These are phyloP conservation scores for Neolamprologus fasciatus DNA, from an alignment of 2,113 vertebrate species.

Conservation along the genomic window DNA sequence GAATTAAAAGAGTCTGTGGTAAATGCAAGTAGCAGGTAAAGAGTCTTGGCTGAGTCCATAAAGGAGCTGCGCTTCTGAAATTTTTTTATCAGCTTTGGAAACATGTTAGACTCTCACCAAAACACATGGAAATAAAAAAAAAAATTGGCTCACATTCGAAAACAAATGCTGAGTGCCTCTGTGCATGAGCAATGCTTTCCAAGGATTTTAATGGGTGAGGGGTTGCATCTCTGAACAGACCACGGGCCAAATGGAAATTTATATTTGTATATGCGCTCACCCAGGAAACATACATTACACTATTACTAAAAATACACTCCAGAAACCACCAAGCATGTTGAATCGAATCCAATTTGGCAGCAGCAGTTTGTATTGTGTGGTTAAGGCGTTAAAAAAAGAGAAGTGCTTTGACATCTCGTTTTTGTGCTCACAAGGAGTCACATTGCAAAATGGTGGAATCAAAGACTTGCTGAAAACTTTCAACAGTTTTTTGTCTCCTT, in stretches of 20 bases:
- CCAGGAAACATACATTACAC: slow-evolving; percentile 54
- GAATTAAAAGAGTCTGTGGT: neutral
- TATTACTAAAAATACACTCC: slow-evolving; percentile 50
- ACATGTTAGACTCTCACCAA: neutral
- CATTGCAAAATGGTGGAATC: slow-evolving; percentile 35
- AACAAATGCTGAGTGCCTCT: neutral
- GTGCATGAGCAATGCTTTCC: slow-evolving; percentile 14
- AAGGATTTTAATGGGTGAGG: neutral
- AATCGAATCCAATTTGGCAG: slow-evolving; percentile 39
- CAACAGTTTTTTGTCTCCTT: slow-evolving; percentile 6
- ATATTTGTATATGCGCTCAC: slow-evolving; percentile 46
- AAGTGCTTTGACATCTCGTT: slow-evolving; percentile 20
- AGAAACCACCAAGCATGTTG: slow-evolving; percentile 44
- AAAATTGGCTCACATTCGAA: neutral
- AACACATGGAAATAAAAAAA: neutral
- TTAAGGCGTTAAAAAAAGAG: neutral
- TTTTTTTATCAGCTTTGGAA: neutral
- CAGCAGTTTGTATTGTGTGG: slow-evolving; percentile 33
- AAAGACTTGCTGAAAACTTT: slow-evolving; percentile 38
- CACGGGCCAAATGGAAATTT: neutral
- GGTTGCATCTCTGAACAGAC: neutral
- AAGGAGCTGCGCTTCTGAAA: neutral
- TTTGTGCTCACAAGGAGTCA: slow-evolving; percentile 46
- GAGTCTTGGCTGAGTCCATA: neutral
- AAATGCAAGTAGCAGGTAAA: neutral